phyloP scores from a whole-genome alignment of 2,113 vertebrate genomes.

The Hippoglossus stenolepis region DNA sequence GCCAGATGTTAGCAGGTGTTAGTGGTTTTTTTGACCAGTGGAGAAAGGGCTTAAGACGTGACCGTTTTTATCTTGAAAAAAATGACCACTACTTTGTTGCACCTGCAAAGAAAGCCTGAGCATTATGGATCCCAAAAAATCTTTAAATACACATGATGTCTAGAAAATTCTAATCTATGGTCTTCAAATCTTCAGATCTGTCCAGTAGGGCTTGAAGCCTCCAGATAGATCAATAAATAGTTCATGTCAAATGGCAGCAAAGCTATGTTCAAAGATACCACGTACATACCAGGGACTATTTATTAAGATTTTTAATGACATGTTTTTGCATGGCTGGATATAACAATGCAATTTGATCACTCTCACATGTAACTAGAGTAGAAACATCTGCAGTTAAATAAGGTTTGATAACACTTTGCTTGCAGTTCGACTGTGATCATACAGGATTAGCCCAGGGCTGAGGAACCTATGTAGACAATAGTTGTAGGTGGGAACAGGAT shows the following conservation, averaged over 20 bases:
- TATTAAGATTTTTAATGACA: not conserved
- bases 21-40: too few species aligned
- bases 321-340: not conserved
- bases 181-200: not conserved
- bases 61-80: too few species aligned
- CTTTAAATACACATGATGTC: too few species aligned
- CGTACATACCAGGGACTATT: not conserved
- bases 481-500: slow-evolving; percentile 51
- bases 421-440: slow-evolving; percentile 58
- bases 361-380: slow-evolving; percentile 15
- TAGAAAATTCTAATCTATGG: too few species aligned
- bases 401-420: slow-evolving; percentile 51
- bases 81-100: too few species aligned
- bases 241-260: not conserved
- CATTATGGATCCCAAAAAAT: too few species aligned
- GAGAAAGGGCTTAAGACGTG: too few species aligned
- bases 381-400: not conserved
- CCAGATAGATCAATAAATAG: not conserved
- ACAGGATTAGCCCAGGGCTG: slow-evolving; percentile 19
- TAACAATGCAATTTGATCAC: not conserved
- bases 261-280: not conserved
- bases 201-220: not conserved
- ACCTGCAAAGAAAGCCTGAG: too few species aligned
- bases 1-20: too few species aligned
- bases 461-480: slow-evolving; percentile 30